phyloP scores from a whole-genome alignment of 2,113 vertebrate genomes.

The Scytalopus superciliaris region DNA sequence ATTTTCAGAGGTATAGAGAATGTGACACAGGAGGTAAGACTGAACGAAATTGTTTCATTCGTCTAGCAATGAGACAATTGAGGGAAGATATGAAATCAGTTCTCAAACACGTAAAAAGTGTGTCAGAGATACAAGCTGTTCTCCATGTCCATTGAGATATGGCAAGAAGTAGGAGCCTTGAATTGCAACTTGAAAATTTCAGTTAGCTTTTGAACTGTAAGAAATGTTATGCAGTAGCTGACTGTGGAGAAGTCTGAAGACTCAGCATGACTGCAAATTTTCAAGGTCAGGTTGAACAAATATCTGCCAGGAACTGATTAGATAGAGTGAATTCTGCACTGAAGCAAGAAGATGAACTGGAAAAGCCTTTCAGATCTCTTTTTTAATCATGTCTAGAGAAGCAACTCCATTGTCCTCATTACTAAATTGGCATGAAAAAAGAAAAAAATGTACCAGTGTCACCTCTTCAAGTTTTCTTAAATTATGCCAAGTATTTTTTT shows the following conservation, averaged over 20 bases:
- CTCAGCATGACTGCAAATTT: background rate
- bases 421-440: background rate
- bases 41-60: background rate
- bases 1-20: constrained; percentile 9
- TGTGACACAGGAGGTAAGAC: background rate
- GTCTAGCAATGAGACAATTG: background rate
- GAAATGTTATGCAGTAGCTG: background rate
- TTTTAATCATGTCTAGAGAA: background rate
- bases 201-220: background rate
- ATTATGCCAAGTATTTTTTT: background rate
- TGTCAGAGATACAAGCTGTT: background rate
- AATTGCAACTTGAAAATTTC: background rate
- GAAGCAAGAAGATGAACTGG: background rate
- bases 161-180: background rate
- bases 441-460: background rate
- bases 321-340: background rate
- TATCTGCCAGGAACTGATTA: constrained; percentile 1
- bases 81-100: background rate
- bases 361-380: background rate
- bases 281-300: background rate
- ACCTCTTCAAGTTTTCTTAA: background rate
- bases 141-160: background rate
- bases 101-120: background rate
- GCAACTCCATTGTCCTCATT: background rate
- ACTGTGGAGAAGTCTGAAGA: background rate